These are phyloP conservation scores for Drosophila recens DNA, from an alignment of 2,888 invertebrate genomes.

Conservation along the genomic window DNA sequence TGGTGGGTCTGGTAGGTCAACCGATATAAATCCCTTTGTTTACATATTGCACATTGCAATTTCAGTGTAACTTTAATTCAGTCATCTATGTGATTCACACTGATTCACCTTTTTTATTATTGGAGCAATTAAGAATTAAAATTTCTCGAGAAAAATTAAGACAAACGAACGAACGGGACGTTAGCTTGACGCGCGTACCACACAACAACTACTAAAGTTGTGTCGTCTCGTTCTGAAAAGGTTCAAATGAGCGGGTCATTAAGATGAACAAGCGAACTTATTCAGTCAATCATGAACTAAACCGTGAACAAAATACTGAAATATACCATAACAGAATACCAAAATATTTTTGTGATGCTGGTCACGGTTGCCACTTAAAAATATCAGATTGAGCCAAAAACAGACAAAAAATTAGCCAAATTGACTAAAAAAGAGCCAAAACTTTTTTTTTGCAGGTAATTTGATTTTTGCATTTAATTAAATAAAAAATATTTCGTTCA, in stretches of 20 bases:
- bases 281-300: too few species aligned
- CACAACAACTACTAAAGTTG: slow-evolving; percentile 26
- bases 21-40: slow-evolving; percentile 8
- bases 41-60: slow-evolving; percentile 5
- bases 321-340: background rate
- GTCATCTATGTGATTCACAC: slow-evolving; percentile 12
- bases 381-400: too few species aligned
- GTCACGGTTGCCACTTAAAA: too few species aligned
- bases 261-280: too few species aligned
- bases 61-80: slow-evolving; percentile 39
- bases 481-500: too few species aligned
- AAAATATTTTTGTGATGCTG: background rate
- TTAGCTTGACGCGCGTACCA: slow-evolving; percentile 50
- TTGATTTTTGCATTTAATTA: too few species aligned
- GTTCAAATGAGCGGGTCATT: too few species aligned
- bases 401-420: too few species aligned
- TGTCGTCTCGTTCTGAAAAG: background rate
- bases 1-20: slow-evolving; percentile 37
- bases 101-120: slow-evolving; percentile 48
- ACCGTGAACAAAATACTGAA: background rate
- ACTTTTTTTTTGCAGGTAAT: too few species aligned
- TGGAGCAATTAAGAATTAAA: slow-evolving; percentile 23
- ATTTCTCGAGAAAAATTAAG: slow-evolving; percentile 12
- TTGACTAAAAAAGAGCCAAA: too few species aligned
- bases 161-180: slow-evolving; percentile 30